Evolutionary conservation across 2,888 invertebrate genomes (phyloP).

Genomic region (Pyrrhia umbra): DNA sequence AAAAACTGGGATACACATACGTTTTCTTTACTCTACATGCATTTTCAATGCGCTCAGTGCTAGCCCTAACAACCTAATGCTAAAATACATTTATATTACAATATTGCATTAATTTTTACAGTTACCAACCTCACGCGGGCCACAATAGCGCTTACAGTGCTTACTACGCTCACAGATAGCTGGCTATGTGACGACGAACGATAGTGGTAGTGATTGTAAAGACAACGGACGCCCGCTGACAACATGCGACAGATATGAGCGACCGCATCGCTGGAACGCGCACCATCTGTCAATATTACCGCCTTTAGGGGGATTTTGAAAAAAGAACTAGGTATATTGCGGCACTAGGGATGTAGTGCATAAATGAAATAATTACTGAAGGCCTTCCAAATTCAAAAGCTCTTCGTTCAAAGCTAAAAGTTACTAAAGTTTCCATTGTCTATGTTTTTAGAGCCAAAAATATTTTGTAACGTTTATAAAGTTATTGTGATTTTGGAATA

Average conservation of each 20-base stretch:
- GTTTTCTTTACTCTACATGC: no score
- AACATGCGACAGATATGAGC: constrained; percentile 42
- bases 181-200: constrained; percentile 43
- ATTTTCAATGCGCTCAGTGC: no score
- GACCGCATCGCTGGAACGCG: constrained; percentile 49
- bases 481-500: constrained; percentile 37
- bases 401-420: neutral
- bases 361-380: neutral
- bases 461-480: constrained; percentile 18
- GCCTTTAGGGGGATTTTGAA: constrained; percentile 12
- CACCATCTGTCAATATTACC: constrained; percentile 56
- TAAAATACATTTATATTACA: neutral
- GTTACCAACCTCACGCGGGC: constrained; percentile 85
- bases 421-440: neutral
- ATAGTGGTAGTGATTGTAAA: constrained; percentile 59
- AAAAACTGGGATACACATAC: no score
- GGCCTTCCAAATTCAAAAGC: neutral
- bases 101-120: constrained; percentile 65
- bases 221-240: constrained; percentile 60
- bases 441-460: constrained; percentile 2
- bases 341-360: constrained; percentile 11
- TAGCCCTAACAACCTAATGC: no score
- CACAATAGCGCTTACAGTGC: constrained; percentile 86
- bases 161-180: constrained; percentile 87
- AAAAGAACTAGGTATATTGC: constrained; percentile 14